Base-by-base conservation (phyloP, 1,140 invertebrate species). In the Chironomus tepperi region DNA sequence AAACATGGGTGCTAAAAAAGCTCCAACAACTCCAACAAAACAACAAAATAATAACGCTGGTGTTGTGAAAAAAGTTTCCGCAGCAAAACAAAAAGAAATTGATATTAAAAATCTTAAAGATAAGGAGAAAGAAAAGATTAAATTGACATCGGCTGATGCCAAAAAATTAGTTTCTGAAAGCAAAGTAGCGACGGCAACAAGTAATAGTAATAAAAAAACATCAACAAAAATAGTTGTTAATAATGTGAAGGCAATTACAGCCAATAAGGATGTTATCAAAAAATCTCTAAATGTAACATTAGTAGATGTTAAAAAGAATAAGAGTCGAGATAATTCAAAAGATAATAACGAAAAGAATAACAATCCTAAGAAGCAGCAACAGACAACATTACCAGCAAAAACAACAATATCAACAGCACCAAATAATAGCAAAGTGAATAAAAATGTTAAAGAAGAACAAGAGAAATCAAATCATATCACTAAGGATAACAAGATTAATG, bases 1-100 rank as follows among this genome's bases (percentile, higher is more conserved):
- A 57, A 57, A n/a, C n/a, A 57, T 57, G 47, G 47, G 47, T 57
- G 47, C 47, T n/a, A 57, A 57, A 57, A 47, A 47, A 47, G 24
- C 24, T 34, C 43, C 43, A 47, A 3, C 43, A 47, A 57, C 47
- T 57, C 47, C 47, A 57, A 57, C 12, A 9, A 57, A 57, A 57
- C 47, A 57, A 57, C 12, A 57, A n/a, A 57, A 57, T 57, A 57
- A 12, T 57, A 57, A 15, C 15, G 5, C 9, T 12, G 47, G 47
- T 57, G 47, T 57, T n/a, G 47, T 57, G 0, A 57, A 57, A 57
- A 57, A 57, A n/a, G 47, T 34, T 34, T 2, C 24, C 24, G 24
- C 24, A 34, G 1, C 47, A 57, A 12, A 57, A 57, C 12, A n/a
- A 57, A 57, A 57, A 57, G n/a, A 57, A 57, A 15, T 57, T 57